phyloP scores from a whole-genome alignment of 2,113 vertebrate species.

The Channa maculata region DNA sequence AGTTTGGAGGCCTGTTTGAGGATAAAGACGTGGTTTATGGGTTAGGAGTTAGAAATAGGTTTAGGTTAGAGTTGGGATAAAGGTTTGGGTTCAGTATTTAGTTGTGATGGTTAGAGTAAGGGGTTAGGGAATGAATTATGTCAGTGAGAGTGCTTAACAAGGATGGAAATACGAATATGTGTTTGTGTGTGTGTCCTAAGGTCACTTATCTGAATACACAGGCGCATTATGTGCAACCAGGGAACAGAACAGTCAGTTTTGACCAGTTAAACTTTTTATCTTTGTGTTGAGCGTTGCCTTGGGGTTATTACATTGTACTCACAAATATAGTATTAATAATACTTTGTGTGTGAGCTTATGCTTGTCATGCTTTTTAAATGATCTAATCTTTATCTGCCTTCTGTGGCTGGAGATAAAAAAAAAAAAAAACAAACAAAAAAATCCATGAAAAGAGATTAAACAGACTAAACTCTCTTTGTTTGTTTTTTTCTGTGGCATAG shows the following conservation, averaged over 20 bases:
- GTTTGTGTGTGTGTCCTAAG: background rate
- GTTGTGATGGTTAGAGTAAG: too few species aligned
- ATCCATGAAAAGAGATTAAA: constrained; percentile 34
- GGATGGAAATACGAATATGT: background rate
- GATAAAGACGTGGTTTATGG: too few species aligned
- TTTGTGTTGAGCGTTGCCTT: background rate
- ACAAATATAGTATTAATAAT: constrained; percentile 1
- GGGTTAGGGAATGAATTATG: too few species aligned
- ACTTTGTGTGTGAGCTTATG: background rate
- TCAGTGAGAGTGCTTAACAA: too few species aligned
- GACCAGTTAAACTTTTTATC: constrained; percentile 26
- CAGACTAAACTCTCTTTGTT: constrained; percentile 8
- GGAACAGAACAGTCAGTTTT: background rate
- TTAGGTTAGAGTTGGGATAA: too few species aligned
- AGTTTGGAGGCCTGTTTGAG: too few species aligned
- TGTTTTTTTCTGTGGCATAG: constrained; percentile 68
- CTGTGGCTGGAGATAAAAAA: constrained; percentile 59
- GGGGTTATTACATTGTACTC: constrained; percentile 11
- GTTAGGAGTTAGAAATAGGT: too few species aligned
- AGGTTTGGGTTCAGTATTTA: too few species aligned
- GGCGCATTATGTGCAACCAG: constrained; percentile 11
- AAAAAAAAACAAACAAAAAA: constrained; percentile 27
- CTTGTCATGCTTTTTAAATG: constrained; percentile 40
- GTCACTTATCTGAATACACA: constrained; percentile 23
- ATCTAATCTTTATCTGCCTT: constrained; percentile 44